These are phyloP conservation scores for Emys orbicularis DNA, from an alignment of 2,797 vertebrate species.

Conservation along the genomic window DNA sequence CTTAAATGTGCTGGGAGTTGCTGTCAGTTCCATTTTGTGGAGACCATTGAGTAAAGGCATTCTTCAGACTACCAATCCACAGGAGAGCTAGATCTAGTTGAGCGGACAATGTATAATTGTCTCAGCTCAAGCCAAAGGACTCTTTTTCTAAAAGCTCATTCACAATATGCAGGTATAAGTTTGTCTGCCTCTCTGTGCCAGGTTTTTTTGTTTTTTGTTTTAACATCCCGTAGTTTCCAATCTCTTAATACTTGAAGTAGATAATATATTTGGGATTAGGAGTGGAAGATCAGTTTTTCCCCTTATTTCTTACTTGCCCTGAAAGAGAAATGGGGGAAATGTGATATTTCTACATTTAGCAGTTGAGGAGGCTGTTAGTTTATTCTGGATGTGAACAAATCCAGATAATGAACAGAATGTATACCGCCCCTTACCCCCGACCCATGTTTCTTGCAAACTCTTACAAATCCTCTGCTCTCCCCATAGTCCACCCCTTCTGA, in stretches of 20 bases:
- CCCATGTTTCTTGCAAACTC: not conserved
- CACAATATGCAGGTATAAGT: not conserved
- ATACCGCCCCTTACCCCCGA: not conserved
- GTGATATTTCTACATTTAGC: not conserved
- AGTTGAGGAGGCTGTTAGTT: not conserved
- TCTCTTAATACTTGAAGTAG: not conserved
- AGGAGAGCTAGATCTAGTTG: slow-evolving; percentile 30
- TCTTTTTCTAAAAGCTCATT: not conserved
- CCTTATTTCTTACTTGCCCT: not conserved
- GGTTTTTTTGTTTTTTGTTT: not conserved
- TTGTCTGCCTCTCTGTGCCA: not conserved
- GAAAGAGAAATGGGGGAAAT: not conserved
- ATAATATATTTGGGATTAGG: not conserved
- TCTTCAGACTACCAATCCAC: not conserved
- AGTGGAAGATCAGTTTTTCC: not conserved
- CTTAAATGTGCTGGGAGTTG: not conserved
- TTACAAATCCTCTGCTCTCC: not conserved
- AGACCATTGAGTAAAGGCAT: not conserved
- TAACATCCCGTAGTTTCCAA: not conserved
- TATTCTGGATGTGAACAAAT: not conserved
- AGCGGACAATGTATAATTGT: not conserved
- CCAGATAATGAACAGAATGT: not conserved
- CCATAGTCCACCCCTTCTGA: not conserved
- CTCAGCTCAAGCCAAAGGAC: not conserved
- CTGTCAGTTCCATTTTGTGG: slow-evolving; percentile 44